phyloP scores from a whole-genome alignment of 1,140 invertebrate species.

The Papilio polyxenes region DNA sequence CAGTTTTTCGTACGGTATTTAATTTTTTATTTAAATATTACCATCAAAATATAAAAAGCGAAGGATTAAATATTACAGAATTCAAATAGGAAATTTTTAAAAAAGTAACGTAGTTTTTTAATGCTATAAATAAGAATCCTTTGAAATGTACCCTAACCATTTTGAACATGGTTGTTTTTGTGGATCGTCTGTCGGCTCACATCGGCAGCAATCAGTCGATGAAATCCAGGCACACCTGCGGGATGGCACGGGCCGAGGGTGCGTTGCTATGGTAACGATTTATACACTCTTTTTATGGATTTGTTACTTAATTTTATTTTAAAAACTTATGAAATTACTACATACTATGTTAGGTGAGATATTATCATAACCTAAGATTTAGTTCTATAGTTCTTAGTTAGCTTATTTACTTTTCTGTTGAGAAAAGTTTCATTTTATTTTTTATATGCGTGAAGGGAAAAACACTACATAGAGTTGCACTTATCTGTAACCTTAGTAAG shows the following conservation, averaged over 20 bases:
- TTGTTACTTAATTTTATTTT: constrained; percentile 40
- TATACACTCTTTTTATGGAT: constrained; percentile 66
- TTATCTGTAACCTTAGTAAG: too few relatives aligned
- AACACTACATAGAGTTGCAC: too few relatives aligned
- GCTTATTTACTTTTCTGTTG: too few relatives aligned
- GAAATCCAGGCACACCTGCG: constrained; percentile 76
- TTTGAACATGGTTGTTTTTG: constrained; percentile 36
- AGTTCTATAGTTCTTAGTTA: too few relatives aligned
- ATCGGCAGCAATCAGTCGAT: constrained; percentile 71
- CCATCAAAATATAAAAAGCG: background rate
- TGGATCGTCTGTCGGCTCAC: constrained; percentile 53
- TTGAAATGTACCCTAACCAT: constrained; percentile 6
- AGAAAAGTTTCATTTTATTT: too few relatives aligned
- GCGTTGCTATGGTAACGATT: constrained; percentile 62
- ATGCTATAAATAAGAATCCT: background rate
- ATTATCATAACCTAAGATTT: background rate
- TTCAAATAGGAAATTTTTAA: background rate
- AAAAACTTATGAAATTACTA: constrained; percentile 12
- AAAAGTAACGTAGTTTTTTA: background rate
- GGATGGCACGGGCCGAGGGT: constrained; percentile 55
- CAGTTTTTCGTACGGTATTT: too few relatives aligned
- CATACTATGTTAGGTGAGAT: background rate
- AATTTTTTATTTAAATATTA: background rate
- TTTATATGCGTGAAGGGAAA: too few relatives aligned
- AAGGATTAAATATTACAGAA: background rate